Base-by-base conservation (phyloP, 2,888 invertebrate genomes). In the Sinotaia quadrata region DNA sequence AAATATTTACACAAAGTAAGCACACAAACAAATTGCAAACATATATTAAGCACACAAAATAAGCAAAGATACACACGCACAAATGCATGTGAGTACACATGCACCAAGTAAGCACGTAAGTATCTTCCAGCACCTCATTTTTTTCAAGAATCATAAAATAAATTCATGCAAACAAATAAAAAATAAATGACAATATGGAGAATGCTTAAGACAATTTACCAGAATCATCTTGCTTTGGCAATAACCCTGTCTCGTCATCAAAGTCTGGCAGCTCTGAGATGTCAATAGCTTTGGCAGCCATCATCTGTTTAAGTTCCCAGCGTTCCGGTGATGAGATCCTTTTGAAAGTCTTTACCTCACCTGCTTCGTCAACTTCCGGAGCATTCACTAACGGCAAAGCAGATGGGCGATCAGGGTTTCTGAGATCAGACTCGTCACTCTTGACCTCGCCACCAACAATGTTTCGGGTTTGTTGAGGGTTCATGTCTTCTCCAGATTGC, bases 301-400 rank as follows among this genome's bases (percentile, higher is more conserved):
- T 93, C 96, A 98, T 95, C 92, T 97, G 98, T 85, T 97, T 96
- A 75, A 97, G 94, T 90, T 98, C 98, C 98, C 98, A 98, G 62
- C 89, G 86, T 88, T 99, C 98, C 0, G 98, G 98, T 58, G 97
- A 97, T 0, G 97, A 97, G 73, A 98, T 93, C 73, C 97, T 73
- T 63, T 85, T 84, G 49, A 76, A 80, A 8, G 78, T 77, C 65
- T 81, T 80, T 52, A 76, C 72, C 49, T 81, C 81, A 4, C 79
- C 77, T 1, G 59, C 68, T 41, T 83, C 83, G 54, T 85, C 83
- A 27, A 83, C 74, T 21, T 94, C 93, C 72, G 85, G 84, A 93
- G 94, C 49, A 51, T 75, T 80, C 91, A 84, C 80, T 24, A 86
- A 73, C 0, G 88, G 87, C 49, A 92, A 84, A 0, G 90, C 89